Base-by-base conservation (phyloP, 2,113 vertebrate species). In the Scophthalmus maximus region DNA sequence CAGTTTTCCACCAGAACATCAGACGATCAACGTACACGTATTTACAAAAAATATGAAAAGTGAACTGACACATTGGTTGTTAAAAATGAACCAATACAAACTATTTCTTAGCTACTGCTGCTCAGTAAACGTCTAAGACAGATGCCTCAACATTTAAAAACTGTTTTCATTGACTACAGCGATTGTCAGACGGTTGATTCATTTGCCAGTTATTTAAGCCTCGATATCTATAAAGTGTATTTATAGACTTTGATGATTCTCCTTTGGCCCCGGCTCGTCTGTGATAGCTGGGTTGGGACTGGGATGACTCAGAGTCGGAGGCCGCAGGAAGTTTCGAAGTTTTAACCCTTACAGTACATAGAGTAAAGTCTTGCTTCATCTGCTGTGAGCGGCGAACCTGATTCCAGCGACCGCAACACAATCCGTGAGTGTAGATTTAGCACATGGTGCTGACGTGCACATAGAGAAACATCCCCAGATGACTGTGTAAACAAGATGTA, bases 401-500 rank as follows among this genome's bases (percentile, higher is more conserved):
- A 8, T n/a, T 57, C 12, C 8, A 47, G 23, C 36, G 44, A 25
- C 59, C 10, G 6, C 12, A 15, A 68, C 61, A 30, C 30, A 18
- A 59, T 32, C 55, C 46, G 55, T 18, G 6, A 53, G 71, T 46
- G 63, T 50, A 42, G 57, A 57, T 62, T 75, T 20, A 78, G 58
- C 30, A 59, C 70, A 69, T 62, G 67, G 12, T 5, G 30, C 44
- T 85, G 81, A 79, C 76, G 85, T 87, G 72, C 77, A 90, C 46
- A 79, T 57, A 72, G 68, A 85, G 69, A 77, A 44, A 38, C n/a
- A 87, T 71, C 34, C 52, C 50, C 81, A 74, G 88, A 91, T 87
- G 79, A 92, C 70, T 88, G 62, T 91, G 87, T 91, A 90, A 92
- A 91, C 82, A 91, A 84, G 84, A 90, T 87, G 88, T 87, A 85